A percentile compares a stretch with the other conserved stretches of the same genome.
Conservation (phyloP, 2,797 vertebrate species). For the Choloepus didactylus region DNA sequence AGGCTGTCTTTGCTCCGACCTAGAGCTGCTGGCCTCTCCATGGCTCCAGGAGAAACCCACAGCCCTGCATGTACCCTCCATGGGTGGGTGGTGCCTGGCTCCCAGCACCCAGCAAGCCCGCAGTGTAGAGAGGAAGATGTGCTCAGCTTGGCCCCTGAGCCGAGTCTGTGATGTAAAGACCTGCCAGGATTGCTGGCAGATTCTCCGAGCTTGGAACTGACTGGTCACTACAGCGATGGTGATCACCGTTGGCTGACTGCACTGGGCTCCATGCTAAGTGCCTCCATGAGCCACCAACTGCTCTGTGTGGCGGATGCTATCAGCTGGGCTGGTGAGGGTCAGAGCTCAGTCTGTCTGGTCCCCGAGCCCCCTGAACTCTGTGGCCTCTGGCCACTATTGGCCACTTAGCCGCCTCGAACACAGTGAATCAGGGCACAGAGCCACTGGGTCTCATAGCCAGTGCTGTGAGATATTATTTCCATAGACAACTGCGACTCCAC, state of each 20-base stretch:
- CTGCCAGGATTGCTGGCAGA: neutral
- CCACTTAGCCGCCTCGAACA: neutral
- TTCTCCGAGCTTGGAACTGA: neutral
- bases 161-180: neutral
- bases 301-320: neutral
- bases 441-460: rapidly evolving
- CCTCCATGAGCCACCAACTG: neutral
- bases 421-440: neutral
- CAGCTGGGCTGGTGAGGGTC: neutral
- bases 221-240: neutral
- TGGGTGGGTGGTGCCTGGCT: neutral
- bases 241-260: neutral
- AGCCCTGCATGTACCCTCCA: rapidly evolving
- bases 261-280: neutral
- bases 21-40: neutral
- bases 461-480: neutral
- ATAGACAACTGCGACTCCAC: neutral
- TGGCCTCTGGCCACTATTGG: neutral
- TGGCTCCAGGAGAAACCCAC: neutral
- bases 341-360: neutral
- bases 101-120: neutral
- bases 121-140: neutral
- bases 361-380: neutral
- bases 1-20: neutral
- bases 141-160: neutral